These are phyloP conservation scores for Diplazon laetatorius DNA, from an alignment of 2,888 invertebrate genomes.

Conservation along the genomic window DNA sequence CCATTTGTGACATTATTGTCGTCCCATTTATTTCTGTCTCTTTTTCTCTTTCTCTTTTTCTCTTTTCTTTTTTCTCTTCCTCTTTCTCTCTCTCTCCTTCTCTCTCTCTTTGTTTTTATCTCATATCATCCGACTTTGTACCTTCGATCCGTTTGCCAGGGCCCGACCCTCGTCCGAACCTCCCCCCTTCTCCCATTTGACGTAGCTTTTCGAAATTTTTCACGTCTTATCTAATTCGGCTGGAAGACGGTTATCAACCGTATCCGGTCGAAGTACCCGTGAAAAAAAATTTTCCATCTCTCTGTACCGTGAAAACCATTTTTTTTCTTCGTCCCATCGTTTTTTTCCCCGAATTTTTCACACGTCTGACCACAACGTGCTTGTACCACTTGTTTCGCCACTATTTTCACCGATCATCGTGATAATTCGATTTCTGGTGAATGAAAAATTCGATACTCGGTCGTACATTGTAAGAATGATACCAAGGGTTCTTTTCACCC, in stretches of 20 bases:
- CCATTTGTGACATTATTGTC: slow-evolving; percentile 13
- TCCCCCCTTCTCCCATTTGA: slow-evolving; percentile 9
- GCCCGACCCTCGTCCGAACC: too few relatives aligned
- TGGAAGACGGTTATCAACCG: slow-evolving; percentile 28
- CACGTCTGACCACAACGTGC: neutral
- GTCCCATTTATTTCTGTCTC: slow-evolving; percentile 1
- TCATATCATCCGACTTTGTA: neutral
- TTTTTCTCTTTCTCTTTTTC: too few relatives aligned
- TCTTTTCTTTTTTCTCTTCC: neutral
- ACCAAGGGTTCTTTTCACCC: too few relatives aligned
- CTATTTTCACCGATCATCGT: too few relatives aligned
- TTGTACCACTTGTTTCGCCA: too few relatives aligned
- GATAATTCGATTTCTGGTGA: too few relatives aligned
- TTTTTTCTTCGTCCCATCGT: too few relatives aligned
- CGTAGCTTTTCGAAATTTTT: slow-evolving; percentile 12
- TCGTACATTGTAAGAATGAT: too few relatives aligned
- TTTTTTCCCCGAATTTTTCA: neutral
- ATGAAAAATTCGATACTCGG: too few relatives aligned
- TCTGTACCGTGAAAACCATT: slow-evolving; percentile 25
- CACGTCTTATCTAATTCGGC: slow-evolving; percentile 37
- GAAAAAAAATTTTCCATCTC: neutral
- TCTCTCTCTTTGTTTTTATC: too few relatives aligned
- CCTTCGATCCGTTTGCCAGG: slow-evolving; percentile 5
- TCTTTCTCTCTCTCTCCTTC: neutral
- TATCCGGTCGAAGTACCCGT: too few relatives aligned